phyloP scores from a whole-genome alignment of 2,888 invertebrate species.

The Galerucella nymphaeae region DNA sequence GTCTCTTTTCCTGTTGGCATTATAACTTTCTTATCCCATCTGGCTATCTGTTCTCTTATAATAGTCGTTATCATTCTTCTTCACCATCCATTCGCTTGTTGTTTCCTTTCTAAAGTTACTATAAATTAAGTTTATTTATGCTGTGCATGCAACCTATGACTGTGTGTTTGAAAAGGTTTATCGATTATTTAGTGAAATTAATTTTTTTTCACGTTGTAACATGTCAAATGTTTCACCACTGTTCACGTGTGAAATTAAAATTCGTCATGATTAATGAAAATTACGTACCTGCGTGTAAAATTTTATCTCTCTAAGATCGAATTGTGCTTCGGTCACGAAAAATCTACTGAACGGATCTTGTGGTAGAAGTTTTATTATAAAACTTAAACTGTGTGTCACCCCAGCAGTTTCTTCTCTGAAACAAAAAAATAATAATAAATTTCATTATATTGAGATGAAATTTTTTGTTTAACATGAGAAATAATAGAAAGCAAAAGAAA shows the following conservation, averaged over 20 bases:
- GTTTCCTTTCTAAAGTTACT: too few relatives aligned
- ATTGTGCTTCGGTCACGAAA: slow-evolving; percentile 85
- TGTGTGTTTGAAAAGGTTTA: not conserved
- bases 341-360: slow-evolving; percentile 82
- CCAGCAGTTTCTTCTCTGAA: slow-evolving; percentile 55
- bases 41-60: too few relatives aligned
- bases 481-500: too few relatives aligned
- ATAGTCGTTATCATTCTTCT: too few relatives aligned
- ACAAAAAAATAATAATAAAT: slow-evolving; percentile 17
- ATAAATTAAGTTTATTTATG: not conserved
- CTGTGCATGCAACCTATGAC: not conserved
- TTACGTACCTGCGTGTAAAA: slow-evolving; percentile 80
- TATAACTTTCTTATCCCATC: too few relatives aligned
- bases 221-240: not conserved
- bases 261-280: slow-evolving; percentile 15
- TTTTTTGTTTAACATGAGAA: too few relatives aligned
- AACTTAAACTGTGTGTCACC: slow-evolving; percentile 60
- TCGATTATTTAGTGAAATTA: not conserved
- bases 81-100: too few relatives aligned
- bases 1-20: too few relatives aligned
- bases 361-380: slow-evolving; percentile 82
- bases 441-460: too few relatives aligned
- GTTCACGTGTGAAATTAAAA: slow-evolving; percentile 20
- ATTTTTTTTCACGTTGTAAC: not conserved
- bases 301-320: slow-evolving; percentile 83